Percentiles rank a stretch among this genome's conserved stretches.
These are phyloP conservation scores for Prinia subflava DNA, from an alignment of 2,113 vertebrate genomes.

Conservation along the genomic window DNA sequence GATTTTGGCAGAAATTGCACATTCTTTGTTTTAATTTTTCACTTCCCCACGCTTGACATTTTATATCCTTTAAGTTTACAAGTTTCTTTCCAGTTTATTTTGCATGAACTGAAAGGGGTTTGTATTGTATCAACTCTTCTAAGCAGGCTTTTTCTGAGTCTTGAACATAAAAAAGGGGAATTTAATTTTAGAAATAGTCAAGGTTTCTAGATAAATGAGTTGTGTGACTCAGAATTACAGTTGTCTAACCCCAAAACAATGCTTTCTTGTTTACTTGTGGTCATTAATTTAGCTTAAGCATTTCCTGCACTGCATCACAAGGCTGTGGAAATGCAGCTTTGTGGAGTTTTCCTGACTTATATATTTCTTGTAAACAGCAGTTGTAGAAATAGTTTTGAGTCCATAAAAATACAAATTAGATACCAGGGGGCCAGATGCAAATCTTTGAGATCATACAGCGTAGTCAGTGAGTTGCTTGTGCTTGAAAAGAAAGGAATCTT, in stretches of 20 bases:
- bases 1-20: conserved; percentile 37
- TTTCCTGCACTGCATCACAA: conserved; percentile 10
- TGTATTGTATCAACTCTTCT: neutral
- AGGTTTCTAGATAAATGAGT: neutral
- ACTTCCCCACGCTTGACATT: neutral
- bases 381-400: neutral
- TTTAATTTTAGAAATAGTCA: neutral
- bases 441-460: neutral
- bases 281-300: conserved; percentile 19
- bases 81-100: conserved; percentile 31
- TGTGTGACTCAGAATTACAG: neutral
- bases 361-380: neutral
- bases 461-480: neutral
- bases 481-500: neutral
- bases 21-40: conserved; percentile 54
- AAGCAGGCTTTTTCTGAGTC: neutral
- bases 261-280: conserved; percentile 16
- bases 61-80: conserved; percentile 17
- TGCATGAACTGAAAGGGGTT: neutral
- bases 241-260: conserved; percentile 34
- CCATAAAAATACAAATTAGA: neutral
- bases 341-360: neutral
- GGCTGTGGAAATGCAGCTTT: neutral
- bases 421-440: neutral
- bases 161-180: neutral